These are phyloP conservation scores for Nothocercus julius DNA, from an alignment of 2,113 vertebrate species.

Conservation along the genomic window DNA sequence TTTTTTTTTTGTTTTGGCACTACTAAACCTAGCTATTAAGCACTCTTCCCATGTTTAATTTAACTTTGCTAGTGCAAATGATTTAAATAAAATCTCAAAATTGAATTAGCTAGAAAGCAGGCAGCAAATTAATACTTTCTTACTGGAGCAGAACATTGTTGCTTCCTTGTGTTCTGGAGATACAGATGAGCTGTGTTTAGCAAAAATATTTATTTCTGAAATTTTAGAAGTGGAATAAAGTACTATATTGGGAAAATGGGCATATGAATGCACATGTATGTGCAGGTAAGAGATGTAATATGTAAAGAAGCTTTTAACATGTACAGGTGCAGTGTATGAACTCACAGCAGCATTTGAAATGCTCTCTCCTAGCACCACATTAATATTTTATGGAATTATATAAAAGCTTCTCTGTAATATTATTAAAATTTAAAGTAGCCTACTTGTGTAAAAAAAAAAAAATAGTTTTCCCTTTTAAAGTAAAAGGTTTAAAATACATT, in stretches of 20 bases:
- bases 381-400: constrained; percentile 54
- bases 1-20: neutral
- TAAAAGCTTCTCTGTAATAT: constrained; percentile 26
- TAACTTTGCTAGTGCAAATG: neutral
- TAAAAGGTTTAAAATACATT: neutral
- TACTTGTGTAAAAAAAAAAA: constrained; percentile 8
- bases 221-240: neutral
- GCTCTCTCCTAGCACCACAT: neutral
- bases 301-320: neutral
- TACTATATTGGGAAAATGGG: neutral
- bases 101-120: neutral
- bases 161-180: constrained; percentile 13
- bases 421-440: constrained; percentile 47
- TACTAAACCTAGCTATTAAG: neutral
- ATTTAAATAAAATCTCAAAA: constrained; percentile 12
- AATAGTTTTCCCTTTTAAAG: neutral
- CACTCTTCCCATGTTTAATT: constrained; percentile 16
- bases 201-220: neutral
- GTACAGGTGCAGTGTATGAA: neutral
- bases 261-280: accelerated
- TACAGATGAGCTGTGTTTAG: neutral
- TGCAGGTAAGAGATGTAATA: neutral
- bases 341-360: constrained; percentile 20
- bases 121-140: neutral
- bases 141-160: neutral